These are phyloP conservation scores for Aphaenogaster ashmeadi DNA, from an alignment of 1,140 invertebrate genomes.

Conservation along the genomic window DNA sequence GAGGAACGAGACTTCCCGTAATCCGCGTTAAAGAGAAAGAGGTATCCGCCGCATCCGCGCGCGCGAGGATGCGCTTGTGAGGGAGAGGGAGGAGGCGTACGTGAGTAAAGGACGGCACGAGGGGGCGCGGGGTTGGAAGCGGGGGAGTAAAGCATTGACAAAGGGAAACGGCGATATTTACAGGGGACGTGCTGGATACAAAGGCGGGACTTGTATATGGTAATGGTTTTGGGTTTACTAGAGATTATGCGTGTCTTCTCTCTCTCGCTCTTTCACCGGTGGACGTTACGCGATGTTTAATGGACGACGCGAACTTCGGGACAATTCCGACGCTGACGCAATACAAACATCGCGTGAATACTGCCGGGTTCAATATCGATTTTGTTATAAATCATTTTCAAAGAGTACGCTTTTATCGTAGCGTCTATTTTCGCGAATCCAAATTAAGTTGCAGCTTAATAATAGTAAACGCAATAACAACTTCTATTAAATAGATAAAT, in stretches of 20 bases:
- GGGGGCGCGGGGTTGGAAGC: not conserved
- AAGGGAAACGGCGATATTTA: slow-evolving; percentile 75
- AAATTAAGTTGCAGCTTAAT: not conserved
- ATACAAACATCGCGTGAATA: slow-evolving; percentile 29
- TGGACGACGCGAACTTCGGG: slow-evolving; percentile 47
- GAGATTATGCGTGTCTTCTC: slow-evolving; percentile 51
- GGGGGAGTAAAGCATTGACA: slow-evolving; percentile 53
- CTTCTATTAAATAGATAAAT: slow-evolving; percentile 12
- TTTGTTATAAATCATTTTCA: slow-evolving; percentile 28
- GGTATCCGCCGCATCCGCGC: slow-evolving; percentile 39
- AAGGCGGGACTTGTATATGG: slow-evolving; percentile 50
- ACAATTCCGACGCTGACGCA: slow-evolving; percentile 3
- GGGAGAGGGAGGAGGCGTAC: not conserved
- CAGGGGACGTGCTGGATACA: slow-evolving; percentile 40
- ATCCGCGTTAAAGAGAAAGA: slow-evolving; percentile 78
- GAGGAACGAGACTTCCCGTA: slow-evolving; percentile 70
- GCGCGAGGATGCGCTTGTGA: slow-evolving; percentile 10
- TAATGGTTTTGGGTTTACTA: slow-evolving; percentile 58
- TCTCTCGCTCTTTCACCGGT: not conserved
- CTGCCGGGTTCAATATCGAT: slow-evolving; percentile 9
- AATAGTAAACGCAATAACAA: not conserved
- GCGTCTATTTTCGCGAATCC: not conserved
- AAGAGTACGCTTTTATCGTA: not conserved
- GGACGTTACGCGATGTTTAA: slow-evolving; percentile 44
- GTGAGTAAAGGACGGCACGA: not conserved